These are phyloP conservation scores for Limnodromus scolopaceus DNA, from an alignment of 2,797 vertebrate species.

Conservation along the genomic window DNA sequence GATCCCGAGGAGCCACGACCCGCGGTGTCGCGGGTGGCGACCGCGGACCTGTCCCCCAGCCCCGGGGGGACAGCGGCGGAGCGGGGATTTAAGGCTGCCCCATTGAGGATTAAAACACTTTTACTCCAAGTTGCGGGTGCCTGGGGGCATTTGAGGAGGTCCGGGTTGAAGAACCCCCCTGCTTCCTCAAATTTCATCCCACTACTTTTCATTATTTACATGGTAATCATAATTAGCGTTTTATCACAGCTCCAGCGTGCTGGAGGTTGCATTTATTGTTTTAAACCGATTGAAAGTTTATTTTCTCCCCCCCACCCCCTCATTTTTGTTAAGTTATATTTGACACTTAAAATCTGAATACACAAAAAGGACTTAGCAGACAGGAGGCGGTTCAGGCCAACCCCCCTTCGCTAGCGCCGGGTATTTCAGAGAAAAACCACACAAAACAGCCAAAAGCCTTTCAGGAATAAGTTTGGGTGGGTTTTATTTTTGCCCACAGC, in stretches of 20 bases:
- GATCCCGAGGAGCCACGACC: background rate
- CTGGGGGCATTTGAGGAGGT: background rate
- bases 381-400: background rate
- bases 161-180: fast-evolving
- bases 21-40: background rate
- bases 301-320: background rate
- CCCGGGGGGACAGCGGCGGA: background rate
- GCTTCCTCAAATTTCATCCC: background rate
- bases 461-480: background rate
- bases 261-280: background rate
- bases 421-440: background rate
- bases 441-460: background rate
- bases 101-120: background rate
- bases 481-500: background rate
- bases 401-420: fast-evolving
- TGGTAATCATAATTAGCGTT: fast-evolving
- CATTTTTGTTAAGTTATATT: background rate
- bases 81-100: background rate
- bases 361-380: background rate
- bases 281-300: background rate
- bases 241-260: background rate
- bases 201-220: background rate
- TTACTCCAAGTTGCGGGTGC: background rate
- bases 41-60: background rate
- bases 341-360: background rate